Base-by-base conservation (phyloP, 2,888 invertebrate species). In the Mystacides longicornis region DNA sequence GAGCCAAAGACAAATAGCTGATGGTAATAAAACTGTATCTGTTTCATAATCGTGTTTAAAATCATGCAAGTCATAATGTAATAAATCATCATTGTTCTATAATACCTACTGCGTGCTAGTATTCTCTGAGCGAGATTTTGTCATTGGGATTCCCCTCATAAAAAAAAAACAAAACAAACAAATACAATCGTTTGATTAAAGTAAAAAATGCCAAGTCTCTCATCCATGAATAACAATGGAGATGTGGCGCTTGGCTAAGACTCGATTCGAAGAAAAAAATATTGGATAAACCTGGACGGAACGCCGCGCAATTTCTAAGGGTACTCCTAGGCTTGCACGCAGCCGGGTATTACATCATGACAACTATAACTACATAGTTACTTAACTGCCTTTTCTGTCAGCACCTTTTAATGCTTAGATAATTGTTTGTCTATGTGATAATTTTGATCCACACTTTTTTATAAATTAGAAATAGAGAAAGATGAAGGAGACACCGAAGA, bases 261-360 rank as follows among this genome's bases (percentile, higher is more conserved):
- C 27, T 37, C 37, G 16, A n/a, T 37, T 37, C 37, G 16, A 37
- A 37, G 37, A 37, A 37, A 37, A 37, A 37, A 37, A 7, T n/a
- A 14, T 37, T 37, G 37, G 37, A 37, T 37, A 37, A 37, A 37
- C 37, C 37, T 37, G n/a, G n/a, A n/a, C n/a, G n/a, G n/a, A n/a
- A n/a, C n/a, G n/a, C n/a, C n/a, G n/a, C n/a, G n/a, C n/a, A n/a
- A n/a, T n/a, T n/a, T n/a, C n/a, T n/a, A n/a, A n/a, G n/a, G n/a
- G n/a, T n/a, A n/a, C n/a, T n/a, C n/a, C n/a, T n/a, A n/a, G n/a
- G n/a, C n/a, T n/a, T n/a, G n/a, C n/a, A n/a, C n/a, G n/a, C n/a
- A n/a, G n/a, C n/a, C n/a, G n/a, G n/a, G n/a, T n/a, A n/a, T n/a
- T n/a, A n/a, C n/a, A n/a, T n/a, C n/a, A n/a, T n/a, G n/a, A n/a